Evolutionary conservation across 2,113 vertebrate genomes (phyloP).

Genomic region (Dissostichus mawsoni): DNA sequence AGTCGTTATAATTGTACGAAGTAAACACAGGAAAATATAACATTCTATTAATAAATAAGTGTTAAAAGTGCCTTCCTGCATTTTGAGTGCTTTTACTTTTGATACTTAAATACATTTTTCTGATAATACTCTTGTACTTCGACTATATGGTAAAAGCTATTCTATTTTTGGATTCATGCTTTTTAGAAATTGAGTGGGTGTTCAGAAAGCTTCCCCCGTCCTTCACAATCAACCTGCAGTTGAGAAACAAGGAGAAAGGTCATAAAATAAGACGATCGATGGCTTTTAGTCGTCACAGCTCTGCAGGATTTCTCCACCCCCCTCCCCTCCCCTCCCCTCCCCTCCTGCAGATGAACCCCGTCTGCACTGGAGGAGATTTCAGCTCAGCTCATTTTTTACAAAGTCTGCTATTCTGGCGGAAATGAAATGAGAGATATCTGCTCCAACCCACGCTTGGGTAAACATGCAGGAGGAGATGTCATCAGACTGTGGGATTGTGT

Average conservation of each 20-base stretch:
- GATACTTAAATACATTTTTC: too few species aligned
- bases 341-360: slow-evolving; percentile 15
- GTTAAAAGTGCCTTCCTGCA: too few species aligned
- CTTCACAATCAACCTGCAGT: slow-evolving; percentile 12
- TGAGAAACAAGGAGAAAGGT: slow-evolving; percentile 8
- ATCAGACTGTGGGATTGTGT: not conserved
- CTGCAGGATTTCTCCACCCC: slow-evolving; percentile 22
- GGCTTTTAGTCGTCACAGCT: slow-evolving; percentile 1
- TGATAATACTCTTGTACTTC: too few species aligned
- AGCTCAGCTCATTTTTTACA: not conserved
- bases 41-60: too few species aligned
- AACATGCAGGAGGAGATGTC: slow-evolving; percentile 19
- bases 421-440: not conserved
- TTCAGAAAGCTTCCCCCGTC: slow-evolving; percentile 2
- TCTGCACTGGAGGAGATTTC: slow-evolving; percentile 3
- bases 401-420: not conserved
- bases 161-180: not conserved
- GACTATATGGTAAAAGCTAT: too few species aligned
- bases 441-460: not conserved
- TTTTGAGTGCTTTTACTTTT: too few species aligned
- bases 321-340: too few species aligned
- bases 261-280: slow-evolving; percentile 22
- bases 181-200: not conserved
- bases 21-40: too few species aligned
- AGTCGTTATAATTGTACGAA: too few species aligned